Evolutionary conservation across 2,797 vertebrate genomes (phyloP).

Genomic region (Smutsia temminckii): DNA sequence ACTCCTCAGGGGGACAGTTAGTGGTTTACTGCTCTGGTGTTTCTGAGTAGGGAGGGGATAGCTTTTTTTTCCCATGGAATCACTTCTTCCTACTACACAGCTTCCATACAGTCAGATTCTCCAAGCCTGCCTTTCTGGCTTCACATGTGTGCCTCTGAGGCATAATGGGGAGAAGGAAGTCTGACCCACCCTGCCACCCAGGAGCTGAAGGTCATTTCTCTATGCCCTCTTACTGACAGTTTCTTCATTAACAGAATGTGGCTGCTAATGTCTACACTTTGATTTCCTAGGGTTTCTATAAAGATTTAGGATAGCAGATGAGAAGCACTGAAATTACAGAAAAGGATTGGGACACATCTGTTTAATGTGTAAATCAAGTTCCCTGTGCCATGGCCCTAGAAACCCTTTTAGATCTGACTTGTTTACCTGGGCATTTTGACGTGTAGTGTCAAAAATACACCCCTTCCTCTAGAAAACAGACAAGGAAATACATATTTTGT

Average conservation of each 20-base stretch:
- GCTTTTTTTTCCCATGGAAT: not conserved
- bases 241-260: not conserved
- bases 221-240: not conserved
- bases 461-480: conserved; percentile 42
- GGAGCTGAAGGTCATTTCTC: not conserved
- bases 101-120: not conserved
- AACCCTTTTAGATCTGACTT: not conserved
- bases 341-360: not conserved
- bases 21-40: not conserved
- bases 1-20: not conserved
- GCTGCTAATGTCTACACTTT: not conserved
- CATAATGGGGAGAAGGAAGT: not conserved
- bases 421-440: not conserved
- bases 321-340: not conserved
- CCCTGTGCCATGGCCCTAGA: not conserved
- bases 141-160: not conserved
- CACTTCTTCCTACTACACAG: not conserved
- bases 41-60: not conserved
- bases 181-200: not conserved
- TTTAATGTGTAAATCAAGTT: not conserved
- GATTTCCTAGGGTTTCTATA: not conserved
- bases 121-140: not conserved
- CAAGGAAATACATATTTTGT: not conserved
- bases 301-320: not conserved
- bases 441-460: not conserved